Conservation (phyloP, 2,888 invertebrate genomes). For the Odontothrips loti region DNA sequence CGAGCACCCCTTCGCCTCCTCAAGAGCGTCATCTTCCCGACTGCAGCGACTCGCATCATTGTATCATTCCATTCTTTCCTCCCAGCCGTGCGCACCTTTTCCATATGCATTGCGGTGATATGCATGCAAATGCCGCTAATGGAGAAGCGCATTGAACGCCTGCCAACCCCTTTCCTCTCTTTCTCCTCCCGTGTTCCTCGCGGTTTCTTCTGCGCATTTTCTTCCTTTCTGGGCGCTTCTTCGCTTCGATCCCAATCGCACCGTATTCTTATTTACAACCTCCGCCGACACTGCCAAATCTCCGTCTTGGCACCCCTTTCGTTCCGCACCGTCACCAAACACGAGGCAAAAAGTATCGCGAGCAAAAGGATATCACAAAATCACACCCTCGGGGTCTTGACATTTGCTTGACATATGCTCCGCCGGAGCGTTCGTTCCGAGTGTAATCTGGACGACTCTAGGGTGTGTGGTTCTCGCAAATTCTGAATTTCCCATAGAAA, state of each 20-base stretch:
- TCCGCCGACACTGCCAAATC: background rate
- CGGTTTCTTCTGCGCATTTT: too few relatives aligned
- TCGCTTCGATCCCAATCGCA: background rate
- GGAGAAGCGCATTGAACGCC: background rate
- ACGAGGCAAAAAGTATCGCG: too few relatives aligned
- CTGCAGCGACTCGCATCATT: background rate
- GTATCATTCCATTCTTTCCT: background rate
- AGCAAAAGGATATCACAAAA: too few relatives aligned
- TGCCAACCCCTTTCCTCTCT: background rate
- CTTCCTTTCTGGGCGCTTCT: too few relatives aligned
- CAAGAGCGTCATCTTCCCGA: slow-evolving; percentile 2
- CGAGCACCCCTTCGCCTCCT: background rate
- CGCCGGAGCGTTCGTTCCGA: too few relatives aligned
- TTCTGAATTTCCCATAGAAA: too few relatives aligned
- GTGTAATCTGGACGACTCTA: too few relatives aligned
- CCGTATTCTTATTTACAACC: too few relatives aligned
- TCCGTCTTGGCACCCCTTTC: background rate
- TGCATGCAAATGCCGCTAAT: slow-evolving; percentile 12
- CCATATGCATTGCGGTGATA: background rate
- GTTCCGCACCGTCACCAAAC: too few relatives aligned
- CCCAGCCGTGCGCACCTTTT: background rate
- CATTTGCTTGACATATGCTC: too few relatives aligned
- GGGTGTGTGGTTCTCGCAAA: too few relatives aligned
- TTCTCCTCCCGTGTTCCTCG: background rate
- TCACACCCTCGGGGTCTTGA: too few relatives aligned